These are phyloP conservation scores for Andrena hattorfiana DNA, from an alignment of 2,888 invertebrate species.

Conservation along the genomic window DNA sequence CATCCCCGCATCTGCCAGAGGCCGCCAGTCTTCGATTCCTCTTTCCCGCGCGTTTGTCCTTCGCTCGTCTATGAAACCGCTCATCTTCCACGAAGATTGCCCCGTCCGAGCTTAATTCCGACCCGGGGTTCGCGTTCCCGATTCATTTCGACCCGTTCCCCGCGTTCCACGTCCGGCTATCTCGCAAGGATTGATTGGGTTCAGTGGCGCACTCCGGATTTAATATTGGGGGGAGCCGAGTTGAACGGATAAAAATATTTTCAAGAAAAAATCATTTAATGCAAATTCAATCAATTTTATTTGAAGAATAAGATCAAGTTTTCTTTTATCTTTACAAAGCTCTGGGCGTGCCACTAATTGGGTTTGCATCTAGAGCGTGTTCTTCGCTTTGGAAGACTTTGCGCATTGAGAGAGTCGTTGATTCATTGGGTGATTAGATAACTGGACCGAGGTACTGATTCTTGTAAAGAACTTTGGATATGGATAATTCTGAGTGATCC, in stretches of 20 bases:
- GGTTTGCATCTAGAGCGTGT: background rate
- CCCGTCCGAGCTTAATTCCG: slow-evolving; percentile 48
- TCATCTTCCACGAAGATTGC: slow-evolving; percentile 60
- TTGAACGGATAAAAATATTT: too few species aligned
- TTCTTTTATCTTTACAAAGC: too few species aligned
- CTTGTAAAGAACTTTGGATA: background rate
- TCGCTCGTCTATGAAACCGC: slow-evolving; percentile 54
- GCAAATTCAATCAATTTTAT: too few species aligned
- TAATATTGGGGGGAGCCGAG: too few species aligned
- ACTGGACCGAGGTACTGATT: background rate
- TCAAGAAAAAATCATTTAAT: too few species aligned
- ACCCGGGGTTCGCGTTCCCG: slow-evolving; percentile 25
- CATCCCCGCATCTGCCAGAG: slow-evolving; percentile 29
- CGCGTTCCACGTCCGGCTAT: background rate
- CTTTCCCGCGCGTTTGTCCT: slow-evolving; percentile 62
- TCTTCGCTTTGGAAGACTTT: too few species aligned
- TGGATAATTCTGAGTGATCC: background rate
- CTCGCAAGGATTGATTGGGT: background rate
- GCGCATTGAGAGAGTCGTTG: background rate
- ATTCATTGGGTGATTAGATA: background rate
- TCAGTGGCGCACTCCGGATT: too few species aligned
- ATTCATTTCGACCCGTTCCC: slow-evolving; percentile 30
- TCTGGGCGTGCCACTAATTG: background rate
- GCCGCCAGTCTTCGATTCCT: slow-evolving; percentile 56
- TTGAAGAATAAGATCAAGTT: too few species aligned